A percentile compares a stretch with the other conserved stretches of the same genome.
Evolutionary conservation across 2,888 invertebrate species (phyloP).

Genomic region (Euproctis similis): DNA sequence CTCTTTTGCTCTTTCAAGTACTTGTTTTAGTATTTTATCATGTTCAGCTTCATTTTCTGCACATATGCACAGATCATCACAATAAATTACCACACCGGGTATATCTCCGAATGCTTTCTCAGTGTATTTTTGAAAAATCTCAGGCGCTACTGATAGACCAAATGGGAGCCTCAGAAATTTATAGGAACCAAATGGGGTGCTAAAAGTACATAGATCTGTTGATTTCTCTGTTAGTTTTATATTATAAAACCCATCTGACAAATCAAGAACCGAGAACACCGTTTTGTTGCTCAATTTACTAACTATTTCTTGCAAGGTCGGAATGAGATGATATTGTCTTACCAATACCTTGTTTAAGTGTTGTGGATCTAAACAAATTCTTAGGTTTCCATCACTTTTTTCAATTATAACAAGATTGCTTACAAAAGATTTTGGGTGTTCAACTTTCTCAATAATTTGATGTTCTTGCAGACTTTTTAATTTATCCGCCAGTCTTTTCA

Average conservation of each 20-base stretch:
- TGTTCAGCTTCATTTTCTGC: not conserved
- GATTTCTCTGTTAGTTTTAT: not conserved
- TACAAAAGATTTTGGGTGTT: conserved; percentile 2
- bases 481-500: conserved; percentile 8
- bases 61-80: conserved; percentile 3
- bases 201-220: conserved; percentile 1
- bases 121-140: not conserved
- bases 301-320: not conserved
- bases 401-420: not conserved
- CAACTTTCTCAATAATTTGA: not conserved
- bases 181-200: not conserved
- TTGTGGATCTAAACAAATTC: too few species aligned
- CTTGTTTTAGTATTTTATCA: conserved; percentile 1
- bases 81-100: conserved; percentile 1
- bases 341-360: too few species aligned
- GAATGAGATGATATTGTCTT: too few species aligned
- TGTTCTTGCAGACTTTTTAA: conserved; percentile 1
- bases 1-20: not conserved
- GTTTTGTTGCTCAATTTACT: not conserved
- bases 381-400: too few species aligned
- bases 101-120: not conserved
- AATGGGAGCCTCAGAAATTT: not conserved
- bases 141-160: not conserved
- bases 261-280: not conserved
- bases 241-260: conserved; percentile 1